These are phyloP conservation scores for Anastatus disparis DNA, from an alignment of 1,140 invertebrate genomes.

Conservation along the genomic window DNA sequence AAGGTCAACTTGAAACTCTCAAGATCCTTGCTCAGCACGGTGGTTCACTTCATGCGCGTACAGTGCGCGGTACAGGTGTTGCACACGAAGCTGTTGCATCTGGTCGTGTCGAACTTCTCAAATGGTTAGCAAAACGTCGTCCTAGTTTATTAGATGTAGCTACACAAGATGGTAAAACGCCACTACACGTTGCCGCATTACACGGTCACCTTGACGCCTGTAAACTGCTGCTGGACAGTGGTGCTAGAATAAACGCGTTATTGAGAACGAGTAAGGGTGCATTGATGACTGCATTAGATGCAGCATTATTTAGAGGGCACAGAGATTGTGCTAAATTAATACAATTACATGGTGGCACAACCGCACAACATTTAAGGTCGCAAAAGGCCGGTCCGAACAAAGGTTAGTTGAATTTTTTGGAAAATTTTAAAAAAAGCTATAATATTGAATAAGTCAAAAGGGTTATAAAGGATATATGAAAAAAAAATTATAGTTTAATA, in stretches of 20 bases:
- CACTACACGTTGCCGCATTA: conserved; percentile 93
- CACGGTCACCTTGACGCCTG: conserved; percentile 95
- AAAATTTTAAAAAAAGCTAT: too few species aligned
- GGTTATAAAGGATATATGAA: too few species aligned
- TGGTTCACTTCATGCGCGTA: conserved; percentile 92
- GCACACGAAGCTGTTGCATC: conserved; percentile 93
- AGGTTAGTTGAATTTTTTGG: conserved; percentile 47
- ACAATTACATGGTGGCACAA: conserved; percentile 85
- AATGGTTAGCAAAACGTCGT: conserved; percentile 85
- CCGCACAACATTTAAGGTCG: conserved; percentile 54
- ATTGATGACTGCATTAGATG: conserved; percentile 89
- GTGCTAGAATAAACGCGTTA: conserved; percentile 84
- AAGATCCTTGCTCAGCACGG: conserved; percentile 81
- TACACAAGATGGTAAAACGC: conserved; percentile 92
- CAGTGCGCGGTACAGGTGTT: conserved; percentile 71
- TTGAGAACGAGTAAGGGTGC: conserved; percentile 84
- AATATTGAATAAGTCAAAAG: too few species aligned
- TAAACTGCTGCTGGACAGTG: conserved; percentile 84
- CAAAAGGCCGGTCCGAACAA: conserved; percentile 52
- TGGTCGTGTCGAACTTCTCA: conserved; percentile 85
- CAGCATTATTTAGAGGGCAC: conserved; percentile 85
- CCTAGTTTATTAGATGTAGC: conserved; percentile 87
- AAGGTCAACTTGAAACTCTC: conserved; percentile 90
- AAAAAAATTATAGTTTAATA: too few species aligned
- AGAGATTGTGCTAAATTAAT: conserved; percentile 92